These are phyloP conservation scores for Piscicola geometra DNA, from an alignment of 2,888 invertebrate genomes.

Conservation along the genomic window DNA sequence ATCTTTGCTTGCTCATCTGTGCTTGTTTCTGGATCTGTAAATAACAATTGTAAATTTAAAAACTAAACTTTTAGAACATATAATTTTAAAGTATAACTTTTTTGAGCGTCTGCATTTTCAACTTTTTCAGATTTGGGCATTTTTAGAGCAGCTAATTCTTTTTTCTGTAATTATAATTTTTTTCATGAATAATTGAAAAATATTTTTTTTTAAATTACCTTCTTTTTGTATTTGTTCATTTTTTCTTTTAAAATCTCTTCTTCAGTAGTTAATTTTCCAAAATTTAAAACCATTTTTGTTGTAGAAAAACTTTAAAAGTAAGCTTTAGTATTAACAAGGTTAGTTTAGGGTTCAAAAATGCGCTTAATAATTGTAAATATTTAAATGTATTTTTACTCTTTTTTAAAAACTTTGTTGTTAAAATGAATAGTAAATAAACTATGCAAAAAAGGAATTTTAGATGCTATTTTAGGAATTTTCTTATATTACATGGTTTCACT, in stretches of 20 bases:
- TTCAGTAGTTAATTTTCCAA: constrained; percentile 2
- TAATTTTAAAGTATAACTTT: neutral
- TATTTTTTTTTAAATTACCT: neutral
- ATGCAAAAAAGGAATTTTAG: too few species aligned
- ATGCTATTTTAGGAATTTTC: too few species aligned
- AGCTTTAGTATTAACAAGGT: too few species aligned
- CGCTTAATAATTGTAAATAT: too few species aligned
- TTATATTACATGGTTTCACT: too few species aligned
- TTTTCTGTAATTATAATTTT: neutral
- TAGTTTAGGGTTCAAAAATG: too few species aligned
- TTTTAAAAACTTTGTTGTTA: too few species aligned
- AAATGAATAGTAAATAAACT: too few species aligned
- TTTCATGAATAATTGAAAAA: too few species aligned
- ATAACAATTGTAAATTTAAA: neutral
- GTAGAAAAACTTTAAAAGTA: too few species aligned
- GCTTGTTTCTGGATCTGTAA: constrained; percentile 18
- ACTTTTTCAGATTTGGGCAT: neutral
- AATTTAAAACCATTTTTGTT: constrained; percentile 6
- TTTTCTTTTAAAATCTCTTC: constrained; percentile 12
- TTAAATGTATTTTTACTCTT: too few species aligned
- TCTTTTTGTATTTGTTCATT: neutral
- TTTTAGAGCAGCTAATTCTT: neutral
- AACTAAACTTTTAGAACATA: neutral
- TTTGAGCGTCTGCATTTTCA: neutral
- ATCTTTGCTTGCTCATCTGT: constrained; percentile 18